Evolutionary conservation across 2,113 vertebrate genomes (phyloP), one percentile per base, ranked within the genome.

Genomic region (Nipponia nippon): DNA sequence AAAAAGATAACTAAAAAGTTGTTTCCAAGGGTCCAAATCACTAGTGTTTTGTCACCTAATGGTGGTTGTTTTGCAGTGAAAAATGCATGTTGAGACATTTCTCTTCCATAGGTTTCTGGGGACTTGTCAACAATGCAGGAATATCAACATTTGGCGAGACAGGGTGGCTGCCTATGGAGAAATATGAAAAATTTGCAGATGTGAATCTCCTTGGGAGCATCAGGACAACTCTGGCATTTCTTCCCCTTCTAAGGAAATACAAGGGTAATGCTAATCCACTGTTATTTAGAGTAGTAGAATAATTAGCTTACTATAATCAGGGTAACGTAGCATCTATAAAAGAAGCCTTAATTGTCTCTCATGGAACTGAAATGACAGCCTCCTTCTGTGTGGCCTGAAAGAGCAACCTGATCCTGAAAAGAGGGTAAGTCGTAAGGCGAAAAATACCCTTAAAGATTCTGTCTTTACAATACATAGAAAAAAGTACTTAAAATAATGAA

Each of bases 141-240:
- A 96, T 97, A 92, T 96, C 98, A 6, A 98, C 98, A 71, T 98
- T 98, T 98, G 98, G 98, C 0, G 98, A 98, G 96, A 98, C 97
- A 4, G 98, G 98, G 30, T 99, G 98, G 98, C 98, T 98, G 87
- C 93, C 97, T 22, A 92, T 98, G 61, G 88, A 98, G n/a, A 98
- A 98, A 56, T 99, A 98, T 17, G 95, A 91, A 71, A 92, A 92
- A 62, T 95, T 98, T 95, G 91, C 97, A 22, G 97, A 98, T 59
- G 76, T 98, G 65, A 99, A 99, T 90, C 83, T 99, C 73, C 97
- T 98, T 42, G 98, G 98, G 69, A 91, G 89, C 95, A 98, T 99
- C 95, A 97, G 98, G 88, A 98, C 96, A 88, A 98, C 98, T 2
- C 84, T 98, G 23, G 95, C 97, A 9, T 98, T 99, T 89, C 97